Base-by-base conservation (phyloP, 2,797 vertebrate species). In the Mus caroli region DNA sequence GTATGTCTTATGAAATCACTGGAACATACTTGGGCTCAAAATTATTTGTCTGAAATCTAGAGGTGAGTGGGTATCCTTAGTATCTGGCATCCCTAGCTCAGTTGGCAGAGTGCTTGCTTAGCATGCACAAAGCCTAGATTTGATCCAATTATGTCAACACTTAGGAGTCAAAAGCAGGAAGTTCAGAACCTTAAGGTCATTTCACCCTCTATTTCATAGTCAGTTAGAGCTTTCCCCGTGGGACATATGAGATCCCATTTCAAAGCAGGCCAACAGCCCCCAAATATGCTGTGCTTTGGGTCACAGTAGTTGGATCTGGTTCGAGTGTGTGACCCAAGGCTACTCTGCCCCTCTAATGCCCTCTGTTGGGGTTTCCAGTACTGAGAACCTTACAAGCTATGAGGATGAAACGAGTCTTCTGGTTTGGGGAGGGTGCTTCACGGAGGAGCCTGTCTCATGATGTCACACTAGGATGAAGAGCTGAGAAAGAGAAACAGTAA, bases 1-100 rank as follows among this genome's bases (percentile, higher is more conserved):
- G 62, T 14, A 64, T 71, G 37, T 31, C n/a, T 43, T n/a, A 56
- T 22, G 12, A 24, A 93, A 50, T 71, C 52, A 91, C 88, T 91
- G n/a, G 46, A 89, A 56, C 28, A 92, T 54, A 37, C 43, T 37
- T 85, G 60, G 26, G 54, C 56, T 88, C 37, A 76, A 62, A 90
- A 79, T 28, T 43, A 17, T 80, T 88, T 64, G 73, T 86, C 92
- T 93, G 71, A 93, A 90, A 94, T 90, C 46, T 17, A 58, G 52
- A 31, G 77, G 26, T 77, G 58, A 67, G 58, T 31, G 69, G 52
- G n/a, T 19, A 4, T 40, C 60, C 56, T 20, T 31, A 37, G 60
- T 88, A 62, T 77, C 58, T 78, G 43, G 52, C 37, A 76, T 37
- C 8, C 24, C 40, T 58, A 54, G 46, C 50, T 87, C 67, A 20